Evolutionary conservation across 2,113 vertebrate genomes (phyloP).

Genomic region (human (Homo sapiens)): GRCh38 chr5:93511001-93511500

Average conservation of each 20-base stretch:
- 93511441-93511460: background rate
- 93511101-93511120: background rate
- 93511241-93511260: background rate
- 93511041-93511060: background rate
- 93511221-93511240: background rate
- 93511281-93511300: background rate
- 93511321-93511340: background rate
- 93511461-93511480: background rate
- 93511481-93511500: background rate
- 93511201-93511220: background rate
- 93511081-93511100: background rate
- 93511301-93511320: background rate
- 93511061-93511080: background rate
- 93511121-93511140: background rate
- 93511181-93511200: background rate
- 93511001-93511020: background rate
- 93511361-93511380: background rate
- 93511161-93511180: background rate
- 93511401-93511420: background rate
- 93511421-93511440: background rate
- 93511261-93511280: background rate
- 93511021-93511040: constrained; percentile 41
- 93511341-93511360: background rate
- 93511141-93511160: background rate
- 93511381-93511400: background rate